Base-by-base conservation (phyloP, 2,113 vertebrate genomes). In the Lonchura striata region DNA sequence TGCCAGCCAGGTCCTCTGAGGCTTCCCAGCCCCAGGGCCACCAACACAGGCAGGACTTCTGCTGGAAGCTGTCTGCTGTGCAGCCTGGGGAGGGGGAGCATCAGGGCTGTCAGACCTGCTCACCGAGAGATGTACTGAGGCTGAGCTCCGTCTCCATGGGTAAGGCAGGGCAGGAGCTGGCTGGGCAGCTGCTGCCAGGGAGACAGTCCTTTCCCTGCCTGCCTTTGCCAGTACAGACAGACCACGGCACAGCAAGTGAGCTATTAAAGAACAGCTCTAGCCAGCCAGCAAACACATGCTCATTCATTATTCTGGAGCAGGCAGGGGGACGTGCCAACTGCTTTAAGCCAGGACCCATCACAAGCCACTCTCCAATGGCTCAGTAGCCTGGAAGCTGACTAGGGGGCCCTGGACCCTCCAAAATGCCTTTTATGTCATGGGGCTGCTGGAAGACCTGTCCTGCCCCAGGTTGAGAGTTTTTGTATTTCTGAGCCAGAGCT, bases 201-300 rank as follows among this genome's bases (percentile, higher is more conserved):
- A 91, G 72, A 74, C 7, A 0, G 60, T 50, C 27, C 64, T 78
- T 78, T 68, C 59, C 60, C 77, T 77, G 89, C 47, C 81, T 61
- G 70, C 33, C 66, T 94, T 53, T 92, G 92, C 94, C 90, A 92
- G 59, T 8, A 61, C 79, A 85, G 92, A 90, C 95, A 96, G 96
- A 94, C 66, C 88, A 61, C 0, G 0, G 85, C 94, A 70, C 96
- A 96, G 95, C 95, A 90, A 95, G 96, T 13, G 85, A 96, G 90
- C 96, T 93, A 90, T 96, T 93, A 96, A 76, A 90, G 90, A 92
- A 16, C 79, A 88, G 80, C 76, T 75, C 88, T 69, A 92, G 88
- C 80, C 92, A 93, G 87, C 75, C 82, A 84, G 91, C n/a, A 71
- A 93, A 79, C 56, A 59, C 11, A 8, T 2, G 8, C 68, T 90